A percentile compares a stretch with the other conserved stretches of the same genome.
These are phyloP conservation scores for Abramis brama DNA, from an alignment of 2,113 vertebrate species.

Conservation along the genomic window DNA sequence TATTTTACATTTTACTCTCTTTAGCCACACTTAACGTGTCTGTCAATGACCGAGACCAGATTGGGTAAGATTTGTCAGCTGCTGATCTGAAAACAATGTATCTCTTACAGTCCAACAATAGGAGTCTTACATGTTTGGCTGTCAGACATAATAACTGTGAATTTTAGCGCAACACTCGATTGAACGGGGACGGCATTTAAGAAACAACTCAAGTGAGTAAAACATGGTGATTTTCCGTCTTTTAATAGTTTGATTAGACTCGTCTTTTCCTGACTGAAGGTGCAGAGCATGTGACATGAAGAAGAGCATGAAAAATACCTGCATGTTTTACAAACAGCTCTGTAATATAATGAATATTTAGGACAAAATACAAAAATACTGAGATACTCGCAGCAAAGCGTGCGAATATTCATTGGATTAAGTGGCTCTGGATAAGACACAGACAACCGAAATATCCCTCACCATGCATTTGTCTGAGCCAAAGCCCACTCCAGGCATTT, in stretches of 20 bases:
- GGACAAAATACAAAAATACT: conserved; percentile 1
- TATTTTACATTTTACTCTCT: neutral
- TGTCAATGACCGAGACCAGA: neutral
- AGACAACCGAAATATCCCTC: neutral
- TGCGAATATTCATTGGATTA: neutral
- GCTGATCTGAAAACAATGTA: neutral
- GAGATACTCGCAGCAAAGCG: neutral
- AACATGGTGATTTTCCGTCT: neutral
- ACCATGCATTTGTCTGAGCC: neutral
- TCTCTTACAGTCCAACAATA: neutral
- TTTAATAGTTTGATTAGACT: neutral
- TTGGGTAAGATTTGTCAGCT: neutral
- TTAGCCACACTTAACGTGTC: conserved; percentile 5
- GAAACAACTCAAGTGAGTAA: neutral
- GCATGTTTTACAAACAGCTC: conserved; percentile 2
- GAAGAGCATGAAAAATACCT: neutral
- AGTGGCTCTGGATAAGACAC: neutral
- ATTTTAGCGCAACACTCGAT: no score
- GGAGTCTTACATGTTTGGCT: neutral
- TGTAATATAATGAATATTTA: neutral
- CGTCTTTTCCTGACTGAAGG: neutral
- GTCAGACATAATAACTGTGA: neutral
- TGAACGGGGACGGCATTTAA: neutral
- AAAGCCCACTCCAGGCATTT: neutral
- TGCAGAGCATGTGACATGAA: neutral